Evolutionary conservation across 2,113 vertebrate genomes (phyloP).

Genomic region (Lanius collurio): DNA sequence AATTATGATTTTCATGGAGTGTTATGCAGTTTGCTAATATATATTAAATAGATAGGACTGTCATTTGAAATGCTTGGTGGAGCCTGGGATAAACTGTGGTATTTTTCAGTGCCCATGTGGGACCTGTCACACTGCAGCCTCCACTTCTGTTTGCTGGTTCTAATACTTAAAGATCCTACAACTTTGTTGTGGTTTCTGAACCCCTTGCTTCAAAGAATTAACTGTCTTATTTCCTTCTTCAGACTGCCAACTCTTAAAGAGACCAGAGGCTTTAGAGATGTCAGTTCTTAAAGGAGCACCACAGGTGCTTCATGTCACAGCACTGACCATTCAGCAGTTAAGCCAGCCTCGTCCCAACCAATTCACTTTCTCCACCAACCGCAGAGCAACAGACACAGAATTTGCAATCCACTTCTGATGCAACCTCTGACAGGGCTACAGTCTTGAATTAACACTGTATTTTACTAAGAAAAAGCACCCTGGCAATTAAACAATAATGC

Average conservation of each 20-base stretch:
- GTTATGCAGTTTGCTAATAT: slow-evolving; percentile 19
- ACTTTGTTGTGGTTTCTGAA: neutral
- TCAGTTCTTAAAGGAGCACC: neutral
- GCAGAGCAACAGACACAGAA: neutral
- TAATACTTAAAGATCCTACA: neutral
- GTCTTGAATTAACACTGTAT: neutral
- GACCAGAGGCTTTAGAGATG: neutral
- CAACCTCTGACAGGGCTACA: neutral
- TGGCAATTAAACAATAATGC: neutral
- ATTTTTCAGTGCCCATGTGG: neutral
- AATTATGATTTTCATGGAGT: slow-evolving; percentile 2
- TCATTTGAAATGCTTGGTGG: neutral
- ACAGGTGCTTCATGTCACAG: neutral
- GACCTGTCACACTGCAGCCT: neutral
- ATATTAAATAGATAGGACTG: neutral
- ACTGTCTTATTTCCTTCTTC: neutral
- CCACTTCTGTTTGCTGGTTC: neutral
- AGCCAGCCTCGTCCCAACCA: neutral
- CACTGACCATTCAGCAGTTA: neutral
- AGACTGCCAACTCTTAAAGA: neutral
- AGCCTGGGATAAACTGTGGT: neutral
- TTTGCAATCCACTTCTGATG: neutral
- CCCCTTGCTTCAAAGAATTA: neutral
- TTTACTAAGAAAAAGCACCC: neutral
- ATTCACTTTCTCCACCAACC: neutral